Base-by-base conservation (phyloP, 2,888 invertebrate species). In the Eustalomyia histrio region DNA sequence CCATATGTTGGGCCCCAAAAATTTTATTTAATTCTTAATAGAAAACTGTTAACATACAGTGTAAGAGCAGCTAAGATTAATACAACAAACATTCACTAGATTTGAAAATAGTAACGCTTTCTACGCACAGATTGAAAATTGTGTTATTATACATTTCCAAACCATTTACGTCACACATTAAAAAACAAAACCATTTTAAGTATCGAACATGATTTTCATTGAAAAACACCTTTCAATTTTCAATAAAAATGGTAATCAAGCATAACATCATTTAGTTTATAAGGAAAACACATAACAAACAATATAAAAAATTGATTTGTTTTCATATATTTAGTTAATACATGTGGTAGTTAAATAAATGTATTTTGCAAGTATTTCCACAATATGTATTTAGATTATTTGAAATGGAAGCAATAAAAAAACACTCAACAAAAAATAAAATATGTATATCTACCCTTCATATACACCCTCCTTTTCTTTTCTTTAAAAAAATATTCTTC, bases 241-340 rank as follows among this genome's bases (percentile, higher is more conserved):
- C 39, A 52, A 65, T 65, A 35, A 7, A 55, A 75, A 75, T 53
- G 17, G 61, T 63, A 50, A 55, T 69, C 61, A 69, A 76, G 52
- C 68, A 21, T 69, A 68, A 76, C 55, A 68, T 29, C 4, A 29
- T 76, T 55, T 47, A 21, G 47, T 10, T 67, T 33, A 18, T 29
- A 33, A 50, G 17, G 68, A 67, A 18, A 17, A 67, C 24, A 50
- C 8, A 24, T 24, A 24, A n/a, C 55, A 55, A 24, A 55, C 55
- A 69, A 60, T 24, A 35, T 17, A 58, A 73, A 35, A 65, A 74
- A 65, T 17, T 74, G 65, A 65, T 74, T 68, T 61, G 53, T 71
- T 18, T 60, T 47, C 21, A 1, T 60, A 14, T 16, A 24, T 14
- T n/a, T n/a, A n/a, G n/a, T n/a, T n/a, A 21, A 21, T 21, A 21